Evolutionary conservation across 2,113 vertebrate genomes (phyloP).

Genomic region (Coptodon rendalli): DNA sequence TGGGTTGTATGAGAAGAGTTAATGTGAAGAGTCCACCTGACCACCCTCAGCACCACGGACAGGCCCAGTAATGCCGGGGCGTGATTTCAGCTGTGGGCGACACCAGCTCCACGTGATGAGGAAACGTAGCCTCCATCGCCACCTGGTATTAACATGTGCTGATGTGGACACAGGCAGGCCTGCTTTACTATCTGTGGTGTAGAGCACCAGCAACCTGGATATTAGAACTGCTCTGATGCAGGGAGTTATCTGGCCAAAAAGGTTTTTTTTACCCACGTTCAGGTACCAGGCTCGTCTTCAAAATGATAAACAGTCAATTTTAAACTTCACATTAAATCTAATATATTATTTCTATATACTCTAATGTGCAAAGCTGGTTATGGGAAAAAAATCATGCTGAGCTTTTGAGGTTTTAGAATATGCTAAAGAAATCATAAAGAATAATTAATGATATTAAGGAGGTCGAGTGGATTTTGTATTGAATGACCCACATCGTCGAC

Average conservation of each 20-base stretch:
- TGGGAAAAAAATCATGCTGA: background rate
- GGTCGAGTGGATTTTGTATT: background rate
- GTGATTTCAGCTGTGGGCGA: background rate
- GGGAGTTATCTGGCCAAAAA: background rate
- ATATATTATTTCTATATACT: background rate
- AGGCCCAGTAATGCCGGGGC: background rate
- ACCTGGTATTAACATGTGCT: background rate
- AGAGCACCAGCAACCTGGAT: background rate
- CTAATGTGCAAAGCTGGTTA: background rate
- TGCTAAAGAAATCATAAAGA: background rate
- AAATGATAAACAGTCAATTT: background rate
- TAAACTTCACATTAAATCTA: background rate
- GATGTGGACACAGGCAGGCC: background rate
- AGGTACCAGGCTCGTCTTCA: background rate
- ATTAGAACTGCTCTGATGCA: background rate
- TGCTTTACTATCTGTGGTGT: background rate
- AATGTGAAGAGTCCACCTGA: background rate
- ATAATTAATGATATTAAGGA: background rate
- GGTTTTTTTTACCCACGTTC: background rate
- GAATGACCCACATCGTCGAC: background rate
- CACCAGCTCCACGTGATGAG: background rate
- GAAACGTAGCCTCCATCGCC: background rate
- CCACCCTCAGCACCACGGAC: background rate
- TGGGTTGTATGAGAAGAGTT: background rate
- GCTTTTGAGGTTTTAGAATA: background rate